A percentile compares a stretch with the other conserved stretches of the same genome.
Conservation (phyloP, 2,888 invertebrate species). For the Proisotoma minuta region DNA sequence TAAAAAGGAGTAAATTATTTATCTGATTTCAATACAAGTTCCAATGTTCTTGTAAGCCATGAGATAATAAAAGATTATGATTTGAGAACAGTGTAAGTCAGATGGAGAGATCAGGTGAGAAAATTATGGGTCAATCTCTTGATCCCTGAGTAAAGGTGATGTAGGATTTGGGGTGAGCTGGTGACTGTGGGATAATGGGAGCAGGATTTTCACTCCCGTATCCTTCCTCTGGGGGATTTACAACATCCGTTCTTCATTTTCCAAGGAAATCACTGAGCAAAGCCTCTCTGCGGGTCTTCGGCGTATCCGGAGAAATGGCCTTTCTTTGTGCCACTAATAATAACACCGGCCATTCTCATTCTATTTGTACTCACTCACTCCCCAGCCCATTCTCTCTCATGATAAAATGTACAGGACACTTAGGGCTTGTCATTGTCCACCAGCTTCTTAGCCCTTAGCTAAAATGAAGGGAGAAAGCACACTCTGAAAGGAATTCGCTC, state of each 20-base stretch:
- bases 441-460: too few species aligned
- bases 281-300: conserved; percentile 8
- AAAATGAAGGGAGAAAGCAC: too few species aligned
- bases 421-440: too few species aligned
- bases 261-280: conserved; percentile 14
- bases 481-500: too few species aligned
- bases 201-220: conserved; percentile 12
- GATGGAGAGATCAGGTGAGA: conserved; percentile 2
- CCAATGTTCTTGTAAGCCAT: neutral
- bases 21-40: too few species aligned
- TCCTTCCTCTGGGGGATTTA: conserved; percentile 17
- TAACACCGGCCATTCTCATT: neutral
- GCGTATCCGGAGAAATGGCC: conserved; percentile 3
- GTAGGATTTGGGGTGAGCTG: conserved; percentile 6
- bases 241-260: conserved; percentile 19
- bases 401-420: too few species aligned
- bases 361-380: neutral
- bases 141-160: conserved; percentile 9
- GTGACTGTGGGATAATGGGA: conserved; percentile 14
- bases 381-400: neutral
- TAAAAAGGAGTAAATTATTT: too few species aligned
- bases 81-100: neutral
- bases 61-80: neutral
- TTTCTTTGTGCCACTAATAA: conserved; percentile 6
- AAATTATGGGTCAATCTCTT: conserved; percentile 16